phyloP scores from a whole-genome alignment of 2,113 vertebrate genomes.

The Syrmaticus mikado region DNA sequence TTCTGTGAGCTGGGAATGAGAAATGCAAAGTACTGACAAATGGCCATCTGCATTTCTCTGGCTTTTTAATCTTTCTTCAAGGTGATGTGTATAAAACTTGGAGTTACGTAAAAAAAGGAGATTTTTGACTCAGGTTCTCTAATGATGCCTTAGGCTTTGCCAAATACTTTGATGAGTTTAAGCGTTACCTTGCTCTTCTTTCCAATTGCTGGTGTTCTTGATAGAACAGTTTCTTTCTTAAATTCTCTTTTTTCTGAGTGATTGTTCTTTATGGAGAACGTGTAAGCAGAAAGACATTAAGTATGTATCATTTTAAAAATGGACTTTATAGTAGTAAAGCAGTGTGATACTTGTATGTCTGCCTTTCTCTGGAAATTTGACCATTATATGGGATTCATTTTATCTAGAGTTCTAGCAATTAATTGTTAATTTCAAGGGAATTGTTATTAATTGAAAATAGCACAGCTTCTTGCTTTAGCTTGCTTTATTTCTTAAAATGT shows the following conservation, averaged over 20 bases:
- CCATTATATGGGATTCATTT: neutral
- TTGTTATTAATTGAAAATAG: neutral
- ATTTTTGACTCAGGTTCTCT: neutral
- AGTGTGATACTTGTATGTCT: neutral
- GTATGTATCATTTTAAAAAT: neutral
- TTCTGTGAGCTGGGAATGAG: slow-evolving; percentile 27
- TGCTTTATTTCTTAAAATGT: neutral
- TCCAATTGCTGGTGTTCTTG: neutral
- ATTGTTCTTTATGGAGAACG: neutral
- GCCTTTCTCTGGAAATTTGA: slow-evolving; percentile 1
- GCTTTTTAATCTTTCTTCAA: slow-evolving; percentile 34
- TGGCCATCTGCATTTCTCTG: neutral
- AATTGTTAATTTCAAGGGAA: neutral
- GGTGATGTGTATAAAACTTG: neutral
- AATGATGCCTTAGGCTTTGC: neutral
- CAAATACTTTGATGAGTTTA: neutral
- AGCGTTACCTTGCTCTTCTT: neutral
- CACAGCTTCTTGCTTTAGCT: neutral
- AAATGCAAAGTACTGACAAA: slow-evolving; percentile 31
- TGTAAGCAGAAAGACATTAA: neutral
- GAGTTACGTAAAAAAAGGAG: neutral
- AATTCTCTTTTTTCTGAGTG: neutral
- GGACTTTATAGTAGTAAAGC: slow-evolving; percentile 7
- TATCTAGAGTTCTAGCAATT: neutral
- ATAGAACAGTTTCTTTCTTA: neutral